phyloP scores from a whole-genome alignment of 2,797 vertebrate genomes.

The Muscicapa striata region DNA sequence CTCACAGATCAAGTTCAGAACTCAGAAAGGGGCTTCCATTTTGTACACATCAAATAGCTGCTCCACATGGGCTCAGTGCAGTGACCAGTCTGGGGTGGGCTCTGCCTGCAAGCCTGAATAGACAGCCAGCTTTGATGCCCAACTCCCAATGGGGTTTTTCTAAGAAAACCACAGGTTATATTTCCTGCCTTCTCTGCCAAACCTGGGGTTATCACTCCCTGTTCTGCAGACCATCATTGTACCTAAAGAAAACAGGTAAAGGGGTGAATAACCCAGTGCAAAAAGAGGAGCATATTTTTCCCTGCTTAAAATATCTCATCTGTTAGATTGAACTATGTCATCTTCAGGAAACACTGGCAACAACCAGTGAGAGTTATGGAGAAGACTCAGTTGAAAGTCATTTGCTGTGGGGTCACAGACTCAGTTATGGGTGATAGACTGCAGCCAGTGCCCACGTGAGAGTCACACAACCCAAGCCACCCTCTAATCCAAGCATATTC shows the following conservation, averaged over 20 bases:
- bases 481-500: neutral
- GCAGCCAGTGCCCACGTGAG: fast-evolving
- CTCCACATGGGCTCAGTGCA: neutral
- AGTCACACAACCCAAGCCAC: neutral
- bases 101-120: neutral
- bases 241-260: neutral
- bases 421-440: neutral
- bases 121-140: neutral
- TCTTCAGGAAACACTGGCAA: neutral
- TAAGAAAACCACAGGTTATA: neutral
- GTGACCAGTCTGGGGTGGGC: neutral
- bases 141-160: neutral
- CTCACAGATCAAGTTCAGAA: neutral
- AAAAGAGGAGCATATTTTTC: neutral
- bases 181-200: neutral
- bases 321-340: neutral
- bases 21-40: neutral
- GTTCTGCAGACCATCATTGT: neutral
- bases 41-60: neutral
- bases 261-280: neutral
- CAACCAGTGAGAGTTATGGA: neutral
- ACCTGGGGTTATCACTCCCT: neutral
- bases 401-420: neutral
- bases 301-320: neutral
- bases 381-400: neutral